Evolutionary conservation across 64 coral and sea anemone species (phyloP).

Genomic region (Pocillopora verrucosa): DNA sequence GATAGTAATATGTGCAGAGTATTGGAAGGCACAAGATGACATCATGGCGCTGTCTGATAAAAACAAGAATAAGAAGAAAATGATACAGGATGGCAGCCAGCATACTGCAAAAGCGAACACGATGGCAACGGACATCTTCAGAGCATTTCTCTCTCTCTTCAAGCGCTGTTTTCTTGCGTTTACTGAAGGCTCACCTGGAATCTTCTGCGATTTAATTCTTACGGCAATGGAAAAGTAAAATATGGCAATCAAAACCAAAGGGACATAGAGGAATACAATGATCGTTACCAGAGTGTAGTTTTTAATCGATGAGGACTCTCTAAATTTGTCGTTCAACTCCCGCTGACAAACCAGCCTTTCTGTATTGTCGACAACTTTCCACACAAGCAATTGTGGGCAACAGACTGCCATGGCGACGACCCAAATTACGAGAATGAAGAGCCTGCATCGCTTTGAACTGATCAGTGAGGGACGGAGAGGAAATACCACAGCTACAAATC

Average conservation of each 20-base stretch:
- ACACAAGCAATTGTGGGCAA: background rate
- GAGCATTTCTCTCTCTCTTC: conserved; percentile 1
- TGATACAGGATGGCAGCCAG: background rate
- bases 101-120: conserved; percentile 17
- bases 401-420: too few relatives aligned
- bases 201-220: background rate
- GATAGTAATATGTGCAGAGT: background rate
- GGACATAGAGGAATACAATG: background rate
- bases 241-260: background rate
- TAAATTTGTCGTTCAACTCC: background rate
- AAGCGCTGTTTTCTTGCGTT: background rate
- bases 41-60: background rate
- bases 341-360: background rate
- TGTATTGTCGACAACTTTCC: background rate
- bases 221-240: conserved; percentile 9
- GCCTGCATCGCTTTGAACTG: too few relatives aligned
- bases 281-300: background rate
- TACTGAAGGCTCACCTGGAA: background rate
- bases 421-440: too few relatives aligned
- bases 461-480: too few relatives aligned
- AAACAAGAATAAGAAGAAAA: background rate
- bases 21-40: background rate
- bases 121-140: conserved; percentile 10
- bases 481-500: too few relatives aligned
- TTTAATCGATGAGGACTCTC: background rate